phyloP scores from a whole-genome alignment of 2,113 vertebrate genomes.

The Clarias gariepinus region DNA sequence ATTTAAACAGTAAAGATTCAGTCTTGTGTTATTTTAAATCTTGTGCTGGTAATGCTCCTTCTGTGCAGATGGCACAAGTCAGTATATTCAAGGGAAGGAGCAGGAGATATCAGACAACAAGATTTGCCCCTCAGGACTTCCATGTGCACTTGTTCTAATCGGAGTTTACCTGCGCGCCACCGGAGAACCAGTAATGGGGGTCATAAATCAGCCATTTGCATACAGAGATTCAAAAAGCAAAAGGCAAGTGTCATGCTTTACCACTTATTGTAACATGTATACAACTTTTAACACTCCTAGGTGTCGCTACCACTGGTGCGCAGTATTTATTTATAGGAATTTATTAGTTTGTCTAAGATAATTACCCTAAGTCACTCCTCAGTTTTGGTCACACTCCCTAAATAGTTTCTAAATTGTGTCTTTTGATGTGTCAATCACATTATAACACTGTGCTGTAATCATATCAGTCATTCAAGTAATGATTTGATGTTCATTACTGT shows the following conservation, averaged over 20 bases:
- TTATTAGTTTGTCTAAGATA: neutral
- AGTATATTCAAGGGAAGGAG: slow-evolving; percentile 73
- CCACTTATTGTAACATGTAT: neutral
- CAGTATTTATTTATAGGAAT: neutral
- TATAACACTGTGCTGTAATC: neutral
- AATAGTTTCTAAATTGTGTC: neutral
- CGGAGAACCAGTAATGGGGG: slow-evolving; percentile 77
- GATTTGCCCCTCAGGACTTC: slow-evolving; percentile 71
- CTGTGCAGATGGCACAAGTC: slow-evolving; percentile 73
- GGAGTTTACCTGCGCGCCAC: slow-evolving; percentile 74
- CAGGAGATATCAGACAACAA: slow-evolving; percentile 60
- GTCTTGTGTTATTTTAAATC: no score
- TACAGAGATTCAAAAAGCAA: slow-evolving; percentile 61
- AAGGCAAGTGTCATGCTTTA: slow-evolving; percentile 57
- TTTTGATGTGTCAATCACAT: neutral
- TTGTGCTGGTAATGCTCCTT: neutral
- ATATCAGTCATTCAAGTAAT: neutral
- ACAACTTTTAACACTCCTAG: neutral
- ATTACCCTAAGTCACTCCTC: neutral
- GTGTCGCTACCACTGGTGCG: neutral
- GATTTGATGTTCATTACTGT: neutral
- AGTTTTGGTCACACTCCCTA: neutral
- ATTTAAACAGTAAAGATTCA: neutral
- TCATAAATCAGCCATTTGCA: slow-evolving; percentile 82
- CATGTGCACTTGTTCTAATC: slow-evolving; percentile 79